Base-by-base conservation (phyloP, 2,888 invertebrate genomes). In the Zygaena filipendulae region DNA sequence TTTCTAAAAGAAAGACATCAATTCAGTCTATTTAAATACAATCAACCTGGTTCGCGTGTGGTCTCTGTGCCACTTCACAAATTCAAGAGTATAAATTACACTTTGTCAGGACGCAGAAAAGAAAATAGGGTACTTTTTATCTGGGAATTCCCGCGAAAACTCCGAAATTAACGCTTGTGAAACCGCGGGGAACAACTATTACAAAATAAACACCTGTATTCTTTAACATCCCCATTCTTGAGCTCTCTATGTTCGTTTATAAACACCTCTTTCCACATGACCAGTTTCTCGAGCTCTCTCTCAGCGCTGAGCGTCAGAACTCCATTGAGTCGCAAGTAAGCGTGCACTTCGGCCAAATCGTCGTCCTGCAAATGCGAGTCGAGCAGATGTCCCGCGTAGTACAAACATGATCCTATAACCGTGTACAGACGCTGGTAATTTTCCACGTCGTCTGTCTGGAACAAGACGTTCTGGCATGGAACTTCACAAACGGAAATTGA, bases 251-350 rank as follows among this genome's bases (percentile, higher is more conserved):
- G 57, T 41, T 75, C 77, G 50, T 64, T 49, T 13, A 87, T 85
- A 59, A 81, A 88, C 11, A 92, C 87, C 68, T 90, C 88, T 48
- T 84, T 85, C 92, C 92, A 92, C 18, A 90, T 64, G 7, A 91
- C 85, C 27, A 92, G 64, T 39, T 87, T 87, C 12, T 87, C 86
- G 0, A 91, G 74, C 16, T 86, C 83, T 44, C 87, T 88, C 0
- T 82, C 82, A 26, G 74, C 71, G 8, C 88, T 84, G 11, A 92
- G 67, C 50, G 86, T 83, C 19, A 92, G 75, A 27, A 95, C 69
- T 3, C 91, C 91, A 48, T 90, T 88, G 38, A 89, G 82, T 39
- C 87, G 84, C 31, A 92, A 80, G 59, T 87, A 92, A 11, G 87
- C 83, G 54, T 91, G 86, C 1, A 94, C 82, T 52, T 92, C 90